Base-by-base conservation (phyloP, 1,140 invertebrate genomes). In the Aleiodes sp. region DNA sequence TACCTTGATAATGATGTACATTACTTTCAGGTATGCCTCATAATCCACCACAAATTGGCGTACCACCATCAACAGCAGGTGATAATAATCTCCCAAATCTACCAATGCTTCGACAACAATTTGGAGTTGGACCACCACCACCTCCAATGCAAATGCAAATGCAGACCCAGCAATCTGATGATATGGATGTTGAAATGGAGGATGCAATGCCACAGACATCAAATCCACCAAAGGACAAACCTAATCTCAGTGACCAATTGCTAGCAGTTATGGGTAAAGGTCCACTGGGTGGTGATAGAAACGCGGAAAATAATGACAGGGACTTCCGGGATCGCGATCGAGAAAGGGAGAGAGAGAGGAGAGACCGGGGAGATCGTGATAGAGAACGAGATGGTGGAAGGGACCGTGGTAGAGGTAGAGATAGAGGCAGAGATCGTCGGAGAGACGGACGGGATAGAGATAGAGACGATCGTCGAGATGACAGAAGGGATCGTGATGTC, bases 101-200 rank as follows among this genome's bases (percentile, higher is more conserved):
- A 37, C 79, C 84, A 16, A 82, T 86, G 80, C 70, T 85, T 64
- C 76, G 83, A 0, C 84, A 86, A 43, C 73, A 80, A 0, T 84
- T 78, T 39, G 79, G 79, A 59, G 73, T 80, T 43, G 83, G 80
- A 3, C 84, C 84, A 7, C 84, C 85, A 16, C 79, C 86, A n/a
- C 83, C 84, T 7, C 85, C 86, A 0, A 81, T 84, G 73, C 81
- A 82, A 46, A 80, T 84, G 72, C 84, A 84, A 39, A 81, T 88
- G 68, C 78, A 12, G 64, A 73, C 14, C 52, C 77, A 37, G 63
- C 79, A 78, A 26, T 78, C 78, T 1, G 87, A 87, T 16, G 90
- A 91, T 39, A 90, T 91, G 87, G 89, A 90, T 69, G 90, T 91
- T 77, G 90, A 91, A 71, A 88, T 91, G 77, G 90, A 91, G 79